A percentile compares a stretch with the other conserved stretches of the same genome.
phyloP scores from a whole-genome alignment of 2,888 invertebrate species.

The Drosophila kanekoi region DNA sequence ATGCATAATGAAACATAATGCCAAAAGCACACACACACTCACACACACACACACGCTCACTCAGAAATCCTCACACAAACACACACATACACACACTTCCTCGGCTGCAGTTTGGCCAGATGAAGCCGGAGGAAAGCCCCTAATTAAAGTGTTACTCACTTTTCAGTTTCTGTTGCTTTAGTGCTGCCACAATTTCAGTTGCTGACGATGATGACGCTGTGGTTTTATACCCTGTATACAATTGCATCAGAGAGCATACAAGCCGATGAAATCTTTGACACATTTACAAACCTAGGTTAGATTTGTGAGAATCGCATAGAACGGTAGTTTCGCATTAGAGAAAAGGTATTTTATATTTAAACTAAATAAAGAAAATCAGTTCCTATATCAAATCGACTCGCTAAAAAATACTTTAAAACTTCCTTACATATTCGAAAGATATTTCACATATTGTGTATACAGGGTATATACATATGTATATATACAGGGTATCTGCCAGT shows the following conservation, averaged over 20 bases:
- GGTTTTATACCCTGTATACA: not conserved
- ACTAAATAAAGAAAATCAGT: too few relatives aligned
- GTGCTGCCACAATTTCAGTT: constrained; percentile 17
- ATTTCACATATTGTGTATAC: too few relatives aligned
- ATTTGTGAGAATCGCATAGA: not conserved
- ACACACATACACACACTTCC: constrained; percentile 24
- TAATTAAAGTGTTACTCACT: constrained; percentile 51
- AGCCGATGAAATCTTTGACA: not conserved
- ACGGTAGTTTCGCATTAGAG: not conserved
- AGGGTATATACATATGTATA: too few relatives aligned
- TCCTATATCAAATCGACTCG: too few relatives aligned
- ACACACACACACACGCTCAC: constrained; percentile 6
- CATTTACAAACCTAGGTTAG: not conserved
- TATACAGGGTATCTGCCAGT: not conserved
- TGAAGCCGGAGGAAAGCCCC: constrained; percentile 14
- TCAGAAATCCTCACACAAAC: constrained; percentile 20
- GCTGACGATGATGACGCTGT: constrained; percentile 30
- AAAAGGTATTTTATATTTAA: too few relatives aligned
- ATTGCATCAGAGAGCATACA: not conserved
- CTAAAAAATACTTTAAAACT: too few relatives aligned
- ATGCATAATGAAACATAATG: constrained; percentile 67
- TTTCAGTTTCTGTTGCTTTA: constrained; percentile 11
- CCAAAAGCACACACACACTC: constrained; percentile 8
- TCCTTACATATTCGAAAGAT: too few relatives aligned
- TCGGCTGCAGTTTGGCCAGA: constrained; percentile 32